phyloP scores from a whole-genome alignment of 2,888 invertebrate genomes.

The Spodoptera picta region DNA sequence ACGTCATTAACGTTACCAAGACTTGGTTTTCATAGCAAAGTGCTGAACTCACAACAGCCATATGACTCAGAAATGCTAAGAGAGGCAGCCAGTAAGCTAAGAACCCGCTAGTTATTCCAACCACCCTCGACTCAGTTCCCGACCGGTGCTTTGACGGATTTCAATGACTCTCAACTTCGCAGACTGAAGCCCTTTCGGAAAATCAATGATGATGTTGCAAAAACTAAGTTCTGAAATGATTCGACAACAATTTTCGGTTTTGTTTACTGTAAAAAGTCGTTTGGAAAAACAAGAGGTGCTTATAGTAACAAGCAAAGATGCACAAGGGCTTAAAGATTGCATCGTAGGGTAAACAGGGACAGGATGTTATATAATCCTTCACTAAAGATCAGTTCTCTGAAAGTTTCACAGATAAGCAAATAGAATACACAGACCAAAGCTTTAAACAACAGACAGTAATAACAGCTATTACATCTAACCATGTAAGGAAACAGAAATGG shows the following conservation, averaged over 20 bases:
- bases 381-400: conserved; percentile 9
- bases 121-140: conserved; percentile 72
- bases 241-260: conserved; percentile 13
- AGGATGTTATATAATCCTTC: conserved; percentile 23
- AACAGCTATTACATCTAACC: conserved; percentile 21
- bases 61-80: conserved; percentile 1
- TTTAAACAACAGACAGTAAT: conserved; percentile 20
- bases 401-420: conserved; percentile 15
- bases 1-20: background rate
- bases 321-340: background rate
- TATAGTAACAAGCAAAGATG: too few relatives aligned
- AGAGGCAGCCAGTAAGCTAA: conserved; percentile 8
- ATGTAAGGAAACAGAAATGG: conserved; percentile 11
- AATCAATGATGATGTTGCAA: conserved; percentile 43
- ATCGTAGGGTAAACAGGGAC: conserved; percentile 4
- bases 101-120: conserved; percentile 54
- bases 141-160: conserved; percentile 59
- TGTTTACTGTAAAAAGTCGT: too few relatives aligned
- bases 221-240: conserved; percentile 15
- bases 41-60: background rate
- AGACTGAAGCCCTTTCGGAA: conserved; percentile 20
- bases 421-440: conserved; percentile 16
- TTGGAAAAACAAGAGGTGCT: too few relatives aligned
- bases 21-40: conserved; percentile 7
- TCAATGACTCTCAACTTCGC: conserved; percentile 65